These are phyloP conservation scores for Acronicta aceris DNA, from an alignment of 2,888 invertebrate genomes.

Conservation along the genomic window DNA sequence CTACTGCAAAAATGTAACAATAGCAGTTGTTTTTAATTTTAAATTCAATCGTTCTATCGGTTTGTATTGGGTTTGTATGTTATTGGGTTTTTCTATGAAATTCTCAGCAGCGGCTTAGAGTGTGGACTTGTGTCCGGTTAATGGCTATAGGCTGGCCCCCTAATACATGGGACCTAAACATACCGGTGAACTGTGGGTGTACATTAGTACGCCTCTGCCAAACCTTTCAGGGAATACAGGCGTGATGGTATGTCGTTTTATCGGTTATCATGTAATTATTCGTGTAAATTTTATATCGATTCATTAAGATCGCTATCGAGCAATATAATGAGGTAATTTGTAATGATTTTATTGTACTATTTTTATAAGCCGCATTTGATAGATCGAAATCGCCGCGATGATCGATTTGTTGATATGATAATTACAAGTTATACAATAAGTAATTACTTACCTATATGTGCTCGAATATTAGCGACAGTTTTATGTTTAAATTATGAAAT, in stretches of 20 bases:
- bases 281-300: slow-evolving; percentile 46
- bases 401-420: slow-evolving; percentile 48
- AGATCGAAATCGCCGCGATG: slow-evolving; percentile 41
- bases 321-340: slow-evolving; percentile 37
- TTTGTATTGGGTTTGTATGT: too few relatives aligned
- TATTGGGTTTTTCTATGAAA: too few relatives aligned
- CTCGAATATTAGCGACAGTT: slow-evolving; percentile 39
- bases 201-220: too few relatives aligned
- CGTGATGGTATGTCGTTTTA: too few relatives aligned
- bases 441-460: slow-evolving; percentile 51
- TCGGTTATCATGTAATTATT: slow-evolving; percentile 39
- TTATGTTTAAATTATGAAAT: slow-evolving; percentile 36
- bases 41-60: slow-evolving; percentile 24
- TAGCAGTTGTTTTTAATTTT: slow-evolving; percentile 13
- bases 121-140: too few relatives aligned
- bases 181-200: too few relatives aligned
- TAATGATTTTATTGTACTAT: slow-evolving; percentile 32
- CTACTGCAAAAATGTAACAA: neutral
- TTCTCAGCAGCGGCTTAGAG: too few relatives aligned
- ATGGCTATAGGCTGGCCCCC: too few relatives aligned
- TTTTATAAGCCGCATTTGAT: slow-evolving; percentile 39
- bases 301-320: slow-evolving; percentile 51
- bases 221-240: too few relatives aligned
- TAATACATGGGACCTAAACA: too few relatives aligned
- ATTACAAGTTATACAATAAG: slow-evolving; percentile 47